phyloP scores from a whole-genome alignment of 2,888 invertebrate genomes.

The Colostygia pectinataria region DNA sequence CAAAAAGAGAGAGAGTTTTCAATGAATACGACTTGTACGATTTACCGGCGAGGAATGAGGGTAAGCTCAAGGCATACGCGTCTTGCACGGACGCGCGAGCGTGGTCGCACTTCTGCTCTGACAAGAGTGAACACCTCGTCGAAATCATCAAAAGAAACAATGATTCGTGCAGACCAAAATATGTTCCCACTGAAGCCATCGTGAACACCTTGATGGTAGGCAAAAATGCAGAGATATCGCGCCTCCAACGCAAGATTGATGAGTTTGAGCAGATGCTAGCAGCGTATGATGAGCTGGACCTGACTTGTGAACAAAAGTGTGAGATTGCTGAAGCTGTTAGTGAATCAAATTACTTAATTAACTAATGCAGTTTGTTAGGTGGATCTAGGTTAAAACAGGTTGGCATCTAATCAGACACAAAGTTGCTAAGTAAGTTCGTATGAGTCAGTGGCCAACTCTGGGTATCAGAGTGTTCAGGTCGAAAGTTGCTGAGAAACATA shows the following conservation, averaged over 20 bases:
- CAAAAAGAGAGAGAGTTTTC: constrained; percentile 75
- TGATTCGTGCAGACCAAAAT: constrained; percentile 63
- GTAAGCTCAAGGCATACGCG: constrained; percentile 79
- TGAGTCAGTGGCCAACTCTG: too few relatives aligned
- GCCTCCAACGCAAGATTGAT: constrained; percentile 72
- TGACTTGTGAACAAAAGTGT: constrained; percentile 67
- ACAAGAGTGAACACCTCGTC: constrained; percentile 81
- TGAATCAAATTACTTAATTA: constrained; percentile 13
- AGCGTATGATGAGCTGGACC: constrained; percentile 70
- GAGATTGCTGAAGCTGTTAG: constrained; percentile 73
- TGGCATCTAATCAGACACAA: too few relatives aligned
- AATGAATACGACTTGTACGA: constrained; percentile 71
- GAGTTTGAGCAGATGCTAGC: constrained; percentile 71
- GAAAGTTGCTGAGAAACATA: too few relatives aligned
- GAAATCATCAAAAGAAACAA: constrained; percentile 79
- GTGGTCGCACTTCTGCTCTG: constrained; percentile 81
- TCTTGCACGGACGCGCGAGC: constrained; percentile 83
- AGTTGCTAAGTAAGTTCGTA: too few relatives aligned
- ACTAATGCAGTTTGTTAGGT: too few relatives aligned
- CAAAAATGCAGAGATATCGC: constrained; percentile 78
- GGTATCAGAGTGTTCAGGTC: too few relatives aligned
- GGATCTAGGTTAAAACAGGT: too few relatives aligned
- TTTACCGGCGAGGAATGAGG: constrained; percentile 76
- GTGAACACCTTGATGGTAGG: constrained; percentile 70
- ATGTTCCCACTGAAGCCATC: constrained; percentile 70